A percentile compares a stretch with the other conserved stretches of the same genome.
phyloP scores from a whole-genome alignment of 2,113 vertebrate species.

The Benitochromis conjunctus region DNA sequence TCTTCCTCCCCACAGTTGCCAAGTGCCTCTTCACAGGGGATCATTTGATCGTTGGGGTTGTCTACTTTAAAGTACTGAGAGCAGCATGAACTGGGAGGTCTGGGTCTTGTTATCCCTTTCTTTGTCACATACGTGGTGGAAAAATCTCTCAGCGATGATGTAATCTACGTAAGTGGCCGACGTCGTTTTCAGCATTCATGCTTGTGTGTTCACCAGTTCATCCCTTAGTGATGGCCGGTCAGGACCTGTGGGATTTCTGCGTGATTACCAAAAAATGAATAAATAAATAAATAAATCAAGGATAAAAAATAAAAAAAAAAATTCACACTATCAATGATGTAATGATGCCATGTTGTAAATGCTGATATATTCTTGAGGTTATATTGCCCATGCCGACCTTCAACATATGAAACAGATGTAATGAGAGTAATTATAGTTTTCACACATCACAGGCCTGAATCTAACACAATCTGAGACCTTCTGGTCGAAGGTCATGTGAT shows the following conservation, averaged over 20 bases:
- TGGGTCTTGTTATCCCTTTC: rapidly evolving
- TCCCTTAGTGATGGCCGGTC: rapidly evolving
- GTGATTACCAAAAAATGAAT: not conserved
- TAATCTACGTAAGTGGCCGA: not conserved
- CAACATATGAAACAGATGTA: not conserved
- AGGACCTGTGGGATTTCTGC: not conserved
- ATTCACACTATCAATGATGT: too few relatives aligned
- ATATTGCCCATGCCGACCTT: not conserved
- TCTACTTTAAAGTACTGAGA: rapidly evolving
- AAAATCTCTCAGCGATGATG: rapidly evolving
- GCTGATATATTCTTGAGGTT: not conserved
- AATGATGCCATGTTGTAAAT: not conserved
- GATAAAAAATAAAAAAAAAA: too few relatives aligned
- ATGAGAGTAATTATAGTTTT: not conserved
- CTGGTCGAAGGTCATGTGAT: too few relatives aligned
- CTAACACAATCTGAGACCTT: too few relatives aligned
- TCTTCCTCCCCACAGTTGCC: not conserved
- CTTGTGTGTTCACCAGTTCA: not conserved
- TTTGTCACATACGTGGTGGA: rapidly evolving
- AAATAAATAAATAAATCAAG: not conserved
- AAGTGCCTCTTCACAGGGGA: not conserved
- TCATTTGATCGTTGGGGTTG: not conserved
- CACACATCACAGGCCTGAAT: not conserved
- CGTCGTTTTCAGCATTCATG: rapidly evolving
- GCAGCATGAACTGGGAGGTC: not conserved